Evolutionary conservation across 2,797 vertebrate species (phyloP).

Genomic region (Petrocephalus sullivani): DNA sequence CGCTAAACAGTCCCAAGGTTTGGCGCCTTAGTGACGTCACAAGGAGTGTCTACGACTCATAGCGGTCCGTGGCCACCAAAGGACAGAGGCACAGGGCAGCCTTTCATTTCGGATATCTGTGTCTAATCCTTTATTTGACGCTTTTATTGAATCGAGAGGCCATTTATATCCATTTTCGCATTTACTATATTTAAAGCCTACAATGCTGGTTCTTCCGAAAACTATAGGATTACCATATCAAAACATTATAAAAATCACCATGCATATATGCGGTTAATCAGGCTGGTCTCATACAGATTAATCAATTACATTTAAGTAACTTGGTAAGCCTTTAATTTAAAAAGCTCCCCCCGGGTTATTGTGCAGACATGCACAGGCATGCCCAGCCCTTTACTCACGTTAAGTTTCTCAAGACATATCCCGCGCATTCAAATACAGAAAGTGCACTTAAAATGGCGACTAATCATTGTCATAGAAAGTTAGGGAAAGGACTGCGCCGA

Average conservation of each 20-base stretch:
- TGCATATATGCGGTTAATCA: neutral
- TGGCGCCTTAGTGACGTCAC: slow-evolving; percentile 67
- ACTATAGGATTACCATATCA: neutral
- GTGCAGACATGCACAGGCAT: neutral
- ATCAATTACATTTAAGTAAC: neutral
- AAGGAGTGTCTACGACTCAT: too few species aligned
- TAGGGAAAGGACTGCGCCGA: neutral
- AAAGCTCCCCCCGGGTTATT: neutral
- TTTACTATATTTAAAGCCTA: neutral
- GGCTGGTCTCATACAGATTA: neutral
- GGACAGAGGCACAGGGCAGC: neutral
- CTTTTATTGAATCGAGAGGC: neutral
- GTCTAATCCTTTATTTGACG: neutral
- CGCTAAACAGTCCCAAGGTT: slow-evolving; percentile 57
- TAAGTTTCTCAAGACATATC: neutral
- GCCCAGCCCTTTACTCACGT: neutral
- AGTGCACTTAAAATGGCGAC: neutral
- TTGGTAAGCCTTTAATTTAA: neutral
- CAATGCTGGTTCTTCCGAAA: neutral
- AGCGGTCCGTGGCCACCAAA: neutral
- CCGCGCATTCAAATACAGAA: neutral
- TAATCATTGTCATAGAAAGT: neutral
- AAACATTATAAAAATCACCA: neutral
- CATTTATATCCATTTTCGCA: neutral
- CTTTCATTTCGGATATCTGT: neutral